Percentiles rank a stretch among this genome's conserved stretches.
Evolutionary conservation across 2,113 vertebrate genomes (phyloP).

Genomic region (Hiodon tergisus): DNA sequence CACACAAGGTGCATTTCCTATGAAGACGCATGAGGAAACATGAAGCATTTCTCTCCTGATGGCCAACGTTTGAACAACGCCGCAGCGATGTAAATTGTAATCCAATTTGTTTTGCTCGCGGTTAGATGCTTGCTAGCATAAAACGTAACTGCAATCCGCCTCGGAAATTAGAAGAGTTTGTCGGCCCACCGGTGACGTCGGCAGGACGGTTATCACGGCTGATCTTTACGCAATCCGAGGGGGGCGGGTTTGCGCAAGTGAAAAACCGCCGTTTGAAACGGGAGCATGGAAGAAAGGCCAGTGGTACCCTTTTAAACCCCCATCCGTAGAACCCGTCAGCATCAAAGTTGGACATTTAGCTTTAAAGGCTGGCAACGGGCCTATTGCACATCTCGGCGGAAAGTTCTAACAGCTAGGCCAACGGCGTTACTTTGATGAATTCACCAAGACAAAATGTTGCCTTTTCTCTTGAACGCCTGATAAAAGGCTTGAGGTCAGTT

Average conservation of each 20-base stretch:
- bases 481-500: too few species aligned
- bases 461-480: background rate
- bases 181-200: too few species aligned
- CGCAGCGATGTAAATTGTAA: background rate
- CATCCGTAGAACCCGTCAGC: slow-evolving; percentile 33
- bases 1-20: background rate
- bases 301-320: slow-evolving; percentile 35
- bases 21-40: background rate
- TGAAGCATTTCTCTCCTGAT: background rate
- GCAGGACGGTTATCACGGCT: background rate
- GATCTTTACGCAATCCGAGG: background rate
- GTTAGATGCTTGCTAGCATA: background rate
- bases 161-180: background rate
- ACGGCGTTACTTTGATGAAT: slow-evolving; percentile 26
- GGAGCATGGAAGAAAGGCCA: slow-evolving; percentile 22
- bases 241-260: too few species aligned
- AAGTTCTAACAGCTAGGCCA: background rate
- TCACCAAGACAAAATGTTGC: background rate
- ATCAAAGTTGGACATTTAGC: slow-evolving; percentile 40
- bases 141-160: background rate
- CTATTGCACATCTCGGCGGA: slow-evolving; percentile 9
- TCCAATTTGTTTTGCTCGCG: background rate
- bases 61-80: background rate
- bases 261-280: slow-evolving; percentile 9
- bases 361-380: slow-evolving; percentile 34